Percentiles rank a stretch among this genome's conserved stretches.
phyloP scores from a whole-genome alignment of 2,888 invertebrate species.

The Tetragnatha montana region DNA sequence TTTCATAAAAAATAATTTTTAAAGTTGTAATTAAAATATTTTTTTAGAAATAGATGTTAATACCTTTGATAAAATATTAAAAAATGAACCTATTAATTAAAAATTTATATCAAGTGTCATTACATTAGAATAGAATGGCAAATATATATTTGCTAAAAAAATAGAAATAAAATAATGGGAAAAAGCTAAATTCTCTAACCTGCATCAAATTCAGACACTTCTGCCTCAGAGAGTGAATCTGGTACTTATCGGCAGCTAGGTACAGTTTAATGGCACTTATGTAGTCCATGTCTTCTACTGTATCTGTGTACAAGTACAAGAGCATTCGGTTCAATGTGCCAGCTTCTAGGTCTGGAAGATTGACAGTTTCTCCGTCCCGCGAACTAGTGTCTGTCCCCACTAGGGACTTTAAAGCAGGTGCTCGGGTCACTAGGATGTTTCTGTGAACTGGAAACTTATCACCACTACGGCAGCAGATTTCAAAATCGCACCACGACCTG shows the following conservation, averaged over 20 bases:
- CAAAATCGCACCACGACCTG: background rate
- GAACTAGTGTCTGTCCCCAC: background rate
- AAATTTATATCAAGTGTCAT: too few species aligned
- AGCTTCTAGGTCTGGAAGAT: background rate
- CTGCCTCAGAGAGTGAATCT: background rate
- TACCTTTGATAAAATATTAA: too few species aligned
- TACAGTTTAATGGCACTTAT: slow-evolving; percentile 5
- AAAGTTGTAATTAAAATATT: too few species aligned
- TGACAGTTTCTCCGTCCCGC: background rate
- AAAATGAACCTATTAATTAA: too few species aligned
- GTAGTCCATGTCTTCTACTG: background rate
- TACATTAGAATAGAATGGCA: too few species aligned
- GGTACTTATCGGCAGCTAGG: background rate
- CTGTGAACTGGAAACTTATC: background rate
- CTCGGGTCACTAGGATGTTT: background rate
- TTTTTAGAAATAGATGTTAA: too few species aligned
- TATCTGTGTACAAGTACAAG: background rate
- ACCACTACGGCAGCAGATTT: background rate
- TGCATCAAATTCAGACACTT: background rate
- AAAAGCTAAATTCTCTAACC: background rate
- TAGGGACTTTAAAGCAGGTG: background rate
- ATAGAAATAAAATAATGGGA: too few species aligned
- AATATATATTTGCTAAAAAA: too few species aligned
- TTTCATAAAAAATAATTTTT: too few species aligned
- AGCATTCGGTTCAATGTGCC: background rate